Conservation (phyloP, 2,888 invertebrate species). For the Heliconius hortense region DNA sequence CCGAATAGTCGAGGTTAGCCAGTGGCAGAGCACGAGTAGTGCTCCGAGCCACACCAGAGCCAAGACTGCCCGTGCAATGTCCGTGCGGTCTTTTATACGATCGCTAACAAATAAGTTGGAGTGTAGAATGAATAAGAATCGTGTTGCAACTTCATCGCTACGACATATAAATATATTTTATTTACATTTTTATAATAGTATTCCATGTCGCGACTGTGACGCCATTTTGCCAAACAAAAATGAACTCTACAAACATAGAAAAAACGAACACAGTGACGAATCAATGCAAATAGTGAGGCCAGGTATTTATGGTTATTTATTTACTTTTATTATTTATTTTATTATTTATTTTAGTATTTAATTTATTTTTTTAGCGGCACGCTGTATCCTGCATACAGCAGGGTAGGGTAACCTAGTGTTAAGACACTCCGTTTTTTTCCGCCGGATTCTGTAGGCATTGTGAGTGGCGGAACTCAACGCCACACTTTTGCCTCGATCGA, state of each 20-base stretch:
- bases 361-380: not conserved
- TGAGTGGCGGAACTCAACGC: not conserved
- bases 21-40: no score
- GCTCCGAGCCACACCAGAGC: no score
- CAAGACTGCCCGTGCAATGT: no score
- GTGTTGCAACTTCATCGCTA: no score
- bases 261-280: slow-evolving; percentile 66
- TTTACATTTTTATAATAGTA: slow-evolving; percentile 49
- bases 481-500: not conserved
- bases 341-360: no score
- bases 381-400: not conserved
- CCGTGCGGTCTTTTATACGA: no score
- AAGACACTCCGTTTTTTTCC: not conserved
- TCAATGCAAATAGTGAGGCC: slow-evolving; percentile 45
- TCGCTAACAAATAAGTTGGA: no score
- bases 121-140: no score
- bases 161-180: not conserved
- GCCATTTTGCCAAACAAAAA: slow-evolving; percentile 71
- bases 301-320: slow-evolving; percentile 41
- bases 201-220: slow-evolving; percentile 73
- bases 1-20: no score
- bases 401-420: not conserved
- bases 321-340: not conserved
- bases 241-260: slow-evolving; percentile 72
- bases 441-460: not conserved